Evolutionary conservation across 1,140 invertebrate species (phyloP), one percentile per base, ranked within the genome.

Genomic region (Anagrus nilaparvatae): DNA sequence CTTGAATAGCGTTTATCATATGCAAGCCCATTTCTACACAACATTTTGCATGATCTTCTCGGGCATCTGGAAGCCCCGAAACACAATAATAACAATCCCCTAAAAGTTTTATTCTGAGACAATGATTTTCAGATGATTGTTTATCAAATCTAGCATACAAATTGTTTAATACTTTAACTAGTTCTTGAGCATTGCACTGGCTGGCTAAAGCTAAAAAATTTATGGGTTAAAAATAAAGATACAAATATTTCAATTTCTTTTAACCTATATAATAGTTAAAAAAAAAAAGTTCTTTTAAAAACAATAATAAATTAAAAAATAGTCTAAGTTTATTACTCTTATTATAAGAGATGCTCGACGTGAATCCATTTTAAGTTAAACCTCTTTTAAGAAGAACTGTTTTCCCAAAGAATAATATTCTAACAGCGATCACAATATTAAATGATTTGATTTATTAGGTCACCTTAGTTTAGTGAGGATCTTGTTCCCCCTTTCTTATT

Each of bases 61-160:
- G 72, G 2, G 82, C 76, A 47, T 79, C 83, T 10, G 87, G 87
- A 35, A 92, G 71, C 23, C 87, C 87, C 46, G 82, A 89, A 16
- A 97, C 89, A 61, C 93, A 97, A 69, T 97, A 97, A 61, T 97
- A 97, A 64, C 93, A 97, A 67, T 97, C 94, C 5, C 92, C 93
- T 21, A 96, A 74, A 23, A 96, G 74, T 63, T 96, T 96, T 46
- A 97, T 95, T 14, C 92, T 76, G 5, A 96, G 72, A 63, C 92
- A 96, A 66, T 94, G 81, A 61, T 95, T 94, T 61, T 95, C 87
- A 51, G 84, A 73, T 10, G 94, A 95, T 16, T 98, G 72, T 66
- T 85, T 84, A 69, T 99, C 96, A 69, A 99, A 99, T 35, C 94
- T 76, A 2, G 93, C 95, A 60, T 98, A 99, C 14, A 99, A 69